These are phyloP conservation scores for Halesus radiatus DNA, from an alignment of 1,140 invertebrate species.

Conservation along the genomic window DNA sequence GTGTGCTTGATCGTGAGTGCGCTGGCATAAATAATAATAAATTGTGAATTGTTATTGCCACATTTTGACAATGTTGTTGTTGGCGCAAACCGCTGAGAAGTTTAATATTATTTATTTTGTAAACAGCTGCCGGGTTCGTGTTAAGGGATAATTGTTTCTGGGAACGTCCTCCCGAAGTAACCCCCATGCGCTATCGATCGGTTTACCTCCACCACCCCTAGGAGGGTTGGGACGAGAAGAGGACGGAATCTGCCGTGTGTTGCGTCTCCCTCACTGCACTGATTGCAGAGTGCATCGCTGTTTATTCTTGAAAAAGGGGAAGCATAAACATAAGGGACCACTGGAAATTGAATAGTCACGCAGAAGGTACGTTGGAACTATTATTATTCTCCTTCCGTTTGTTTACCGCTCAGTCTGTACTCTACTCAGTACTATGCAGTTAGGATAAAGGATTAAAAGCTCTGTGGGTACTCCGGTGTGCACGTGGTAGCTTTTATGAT, in stretches of 20 bases:
- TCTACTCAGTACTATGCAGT: too few species aligned
- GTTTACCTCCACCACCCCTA: slow-evolving; percentile 32
- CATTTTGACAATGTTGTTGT: not conserved
- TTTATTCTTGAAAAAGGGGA: not conserved
- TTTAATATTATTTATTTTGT: slow-evolving; percentile 8
- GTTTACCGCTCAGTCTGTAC: not conserved
- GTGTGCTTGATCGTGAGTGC: slow-evolving; percentile 5
- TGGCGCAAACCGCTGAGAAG: not conserved
- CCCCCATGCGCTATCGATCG: slow-evolving; percentile 54
- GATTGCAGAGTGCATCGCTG: not conserved
- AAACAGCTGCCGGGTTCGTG: slow-evolving; percentile 1
- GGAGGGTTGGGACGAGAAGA: slow-evolving; percentile 32
- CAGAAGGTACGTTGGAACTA: slow-evolving; percentile 26
- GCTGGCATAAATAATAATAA: not conserved
- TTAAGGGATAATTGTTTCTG: not conserved
- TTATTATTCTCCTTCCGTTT: slow-evolving; percentile 15
- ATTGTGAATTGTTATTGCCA: slow-evolving; percentile 1
- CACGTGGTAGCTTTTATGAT: slow-evolving; percentile 54
- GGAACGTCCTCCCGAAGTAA: not conserved
- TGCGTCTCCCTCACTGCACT: slow-evolving; percentile 29
- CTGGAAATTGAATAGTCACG: not conserved
- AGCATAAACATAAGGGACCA: not conserved
- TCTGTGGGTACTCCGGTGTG: slow-evolving; percentile 26
- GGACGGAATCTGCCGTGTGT: not conserved
- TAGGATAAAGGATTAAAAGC: too few species aligned